A percentile compares a stretch with the other conserved stretches of the same genome.
These are phyloP conservation scores for Drosophila arizonae DNA, from an alignment of 1,140 invertebrate species.

Conservation along the genomic window DNA sequence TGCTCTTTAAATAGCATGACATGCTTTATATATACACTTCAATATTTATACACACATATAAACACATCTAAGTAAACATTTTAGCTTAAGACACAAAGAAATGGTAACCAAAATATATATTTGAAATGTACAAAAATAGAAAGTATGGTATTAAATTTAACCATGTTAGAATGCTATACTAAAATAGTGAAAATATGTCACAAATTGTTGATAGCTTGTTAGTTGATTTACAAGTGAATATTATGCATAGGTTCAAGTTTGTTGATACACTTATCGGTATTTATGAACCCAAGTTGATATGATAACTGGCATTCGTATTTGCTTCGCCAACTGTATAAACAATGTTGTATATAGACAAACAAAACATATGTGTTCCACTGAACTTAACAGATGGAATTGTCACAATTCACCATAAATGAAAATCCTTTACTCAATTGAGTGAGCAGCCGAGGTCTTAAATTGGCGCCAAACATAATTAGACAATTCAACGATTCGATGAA, in stretches of 20 bases:
- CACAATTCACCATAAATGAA: slow-evolving; percentile 39
- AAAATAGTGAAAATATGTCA: not conserved
- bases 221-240: not conserved
- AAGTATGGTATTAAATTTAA: too few species aligned
- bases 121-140: not conserved
- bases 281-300: not conserved
- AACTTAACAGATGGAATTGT: slow-evolving; percentile 19
- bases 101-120: not conserved
- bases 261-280: slow-evolving; percentile 21
- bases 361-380: slow-evolving; percentile 6
- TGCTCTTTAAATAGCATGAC: not conserved
- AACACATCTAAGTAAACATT: too few species aligned
- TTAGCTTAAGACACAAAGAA: not conserved
- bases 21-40: slow-evolving; percentile 6
- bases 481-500: slow-evolving; percentile 49
- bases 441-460: slow-evolving; percentile 34
- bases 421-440: slow-evolving; percentile 17
- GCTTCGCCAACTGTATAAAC: slow-evolving; percentile 21
- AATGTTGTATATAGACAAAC: not conserved
- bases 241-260: slow-evolving; percentile 14
- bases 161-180: too few species aligned
- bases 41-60: not conserved
- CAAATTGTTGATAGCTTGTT: not conserved
- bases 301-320: not conserved
- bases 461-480: slow-evolving; percentile 39